A percentile compares a stretch with the other conserved stretches of the same genome.
These are phyloP conservation scores for Heteromurus nitidus DNA, from an alignment of 2,888 invertebrate genomes.

Conservation along the genomic window DNA sequence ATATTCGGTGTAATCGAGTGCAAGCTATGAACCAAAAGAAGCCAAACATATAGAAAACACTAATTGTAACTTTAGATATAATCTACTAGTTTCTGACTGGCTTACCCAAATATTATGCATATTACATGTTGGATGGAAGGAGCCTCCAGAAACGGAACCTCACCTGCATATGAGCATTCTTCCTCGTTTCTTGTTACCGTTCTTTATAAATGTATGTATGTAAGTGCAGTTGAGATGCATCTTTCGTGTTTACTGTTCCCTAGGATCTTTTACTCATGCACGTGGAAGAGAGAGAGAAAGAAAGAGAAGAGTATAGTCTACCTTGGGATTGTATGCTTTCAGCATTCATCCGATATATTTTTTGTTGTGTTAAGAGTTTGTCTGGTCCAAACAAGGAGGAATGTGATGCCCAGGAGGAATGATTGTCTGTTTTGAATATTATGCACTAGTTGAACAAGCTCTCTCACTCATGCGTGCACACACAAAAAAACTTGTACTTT, in stretches of 20 bases:
- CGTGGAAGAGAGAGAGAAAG: conserved; percentile 26
- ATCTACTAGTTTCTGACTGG: conserved; percentile 18
- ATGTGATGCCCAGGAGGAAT: conserved; percentile 62
- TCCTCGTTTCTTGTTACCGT: neutral
- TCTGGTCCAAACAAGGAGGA: conserved; percentile 36
- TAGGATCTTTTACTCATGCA: conserved; percentile 13
- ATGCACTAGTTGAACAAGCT: conserved; percentile 7
- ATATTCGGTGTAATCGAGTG: neutral
- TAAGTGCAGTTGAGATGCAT: neutral
- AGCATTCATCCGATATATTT: conserved; percentile 23
- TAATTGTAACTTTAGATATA: conserved; percentile 22
- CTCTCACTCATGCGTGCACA: neutral
- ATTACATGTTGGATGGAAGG: conserved; percentile 19
- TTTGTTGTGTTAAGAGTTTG: conserved; percentile 18
- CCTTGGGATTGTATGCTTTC: conserved; percentile 29
- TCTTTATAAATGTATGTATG: neutral
- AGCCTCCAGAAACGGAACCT: conserved; percentile 45
- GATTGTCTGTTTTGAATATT: conserved; percentile 49
- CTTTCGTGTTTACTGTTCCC: neutral
- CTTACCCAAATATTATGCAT: conserved; percentile 24
- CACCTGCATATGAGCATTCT: neutral
- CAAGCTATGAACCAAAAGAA: neutral
- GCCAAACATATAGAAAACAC: neutral
- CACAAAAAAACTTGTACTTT: neutral
- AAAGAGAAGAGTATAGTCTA: neutral